Base-by-base conservation (phyloP, 1,140 invertebrate genomes). In the Heliconius melpomene region DNA sequence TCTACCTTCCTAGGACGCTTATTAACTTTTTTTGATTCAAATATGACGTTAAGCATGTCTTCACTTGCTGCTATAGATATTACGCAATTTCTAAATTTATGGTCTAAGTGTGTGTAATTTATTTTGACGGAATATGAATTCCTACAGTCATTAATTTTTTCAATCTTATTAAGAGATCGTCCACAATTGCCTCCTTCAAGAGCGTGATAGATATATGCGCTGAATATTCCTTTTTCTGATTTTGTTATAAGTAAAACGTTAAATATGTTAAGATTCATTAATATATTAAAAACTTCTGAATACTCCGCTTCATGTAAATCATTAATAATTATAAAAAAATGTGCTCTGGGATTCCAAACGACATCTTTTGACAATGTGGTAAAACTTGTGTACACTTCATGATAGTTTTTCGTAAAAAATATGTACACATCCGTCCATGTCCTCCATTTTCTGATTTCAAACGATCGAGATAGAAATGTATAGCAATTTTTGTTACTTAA, bases 321-420 rank as follows among this genome's bases (percentile, higher is more conserved):
- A 40, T 82, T 6, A 36, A 84, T 57, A 7, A 79, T 8, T 11
- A 84, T 38, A 46, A 86, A 66, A 57, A 84, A 79, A 60, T 71
- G 66, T 66, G 82, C 79, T 76, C 16, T 75, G 23, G 83, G 78
- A 54, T 85, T 85, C 83, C 83, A 85, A 0, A 74, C 40, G 6
- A 70, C n/a, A 74, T 80, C 72, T 32, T 32, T 76, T 40, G 71
- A 7, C 74, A 83, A 75, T 29, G 76, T 57, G 13, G n/a, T 57
- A 13, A 83, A 60, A 57, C 54, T 76, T 52, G 20, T 54, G 18
- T 38, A 40, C 23, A 85, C 72, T 23, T 81, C 20, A 9, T 20
- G 23, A 32, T 60, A 36, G 40, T 79, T 57, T 80, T 66, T 77
- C 1, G 23, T 36, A 18, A 40, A 78, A 78, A 80, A 79, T 40